A percentile compares a stretch with the other conserved stretches of the same genome.
These are phyloP conservation scores for Trogon surrucura DNA, from an alignment of 2,113 vertebrate genomes.

Conservation along the genomic window DNA sequence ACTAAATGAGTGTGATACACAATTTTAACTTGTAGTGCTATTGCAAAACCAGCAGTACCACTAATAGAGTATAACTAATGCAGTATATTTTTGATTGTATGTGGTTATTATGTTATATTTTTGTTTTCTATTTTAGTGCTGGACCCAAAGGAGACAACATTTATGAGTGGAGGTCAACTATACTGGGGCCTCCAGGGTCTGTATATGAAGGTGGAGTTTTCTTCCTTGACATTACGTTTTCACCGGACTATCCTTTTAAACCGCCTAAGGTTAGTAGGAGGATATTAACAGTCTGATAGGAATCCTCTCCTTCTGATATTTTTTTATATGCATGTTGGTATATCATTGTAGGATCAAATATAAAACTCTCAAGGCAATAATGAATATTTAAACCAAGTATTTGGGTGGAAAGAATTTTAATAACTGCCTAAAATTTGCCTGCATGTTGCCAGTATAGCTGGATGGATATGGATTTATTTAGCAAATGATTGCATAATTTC, in stretches of 20 bases:
- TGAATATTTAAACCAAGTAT: neutral
- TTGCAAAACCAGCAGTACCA: neutral
- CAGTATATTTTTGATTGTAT: constrained; percentile 4
- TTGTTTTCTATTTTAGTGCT: constrained; percentile 85
- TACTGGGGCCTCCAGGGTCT: constrained; percentile 96
- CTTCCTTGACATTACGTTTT: constrained; percentile 99
- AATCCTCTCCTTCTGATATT: neutral
- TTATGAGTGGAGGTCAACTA: constrained; percentile 99
- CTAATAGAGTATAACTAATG: constrained; percentile 12
- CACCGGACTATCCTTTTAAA: constrained; percentile 98
- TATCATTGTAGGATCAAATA: neutral
- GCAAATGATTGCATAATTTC: constrained; percentile 7
- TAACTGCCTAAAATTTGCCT: neutral
- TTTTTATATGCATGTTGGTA: neutral
- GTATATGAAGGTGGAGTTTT: constrained; percentile 99
- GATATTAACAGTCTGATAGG: neutral
- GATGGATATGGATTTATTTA: neutral
- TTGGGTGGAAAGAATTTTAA: neutral
- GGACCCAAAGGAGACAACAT: constrained; percentile 99
- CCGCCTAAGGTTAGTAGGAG: constrained; percentile 93
- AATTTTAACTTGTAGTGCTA: neutral
- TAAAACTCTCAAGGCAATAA: neutral
- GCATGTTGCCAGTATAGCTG: neutral
- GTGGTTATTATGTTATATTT: constrained; percentile 62
- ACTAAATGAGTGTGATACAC: neutral